Percentiles rank a stretch among this genome's conserved stretches.
phyloP scores from a whole-genome alignment of 2,888 invertebrate species.

The Laspeyria flexula region DNA sequence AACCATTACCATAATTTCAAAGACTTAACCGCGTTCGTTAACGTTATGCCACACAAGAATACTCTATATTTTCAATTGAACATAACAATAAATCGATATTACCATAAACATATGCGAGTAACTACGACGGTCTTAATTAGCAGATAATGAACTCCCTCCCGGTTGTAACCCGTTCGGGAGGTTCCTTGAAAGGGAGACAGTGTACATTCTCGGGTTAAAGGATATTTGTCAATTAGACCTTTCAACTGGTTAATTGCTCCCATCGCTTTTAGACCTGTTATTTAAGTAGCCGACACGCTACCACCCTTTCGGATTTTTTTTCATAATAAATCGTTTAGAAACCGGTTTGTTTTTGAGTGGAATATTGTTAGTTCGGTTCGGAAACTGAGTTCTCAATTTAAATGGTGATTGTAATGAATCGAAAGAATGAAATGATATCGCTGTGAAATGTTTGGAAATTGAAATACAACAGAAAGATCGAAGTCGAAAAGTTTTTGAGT shows the following conservation, averaged over 20 bases:
- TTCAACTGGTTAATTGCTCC: slow-evolving; percentile 56
- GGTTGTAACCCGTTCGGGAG: slow-evolving; percentile 13
- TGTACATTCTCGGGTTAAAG: slow-evolving; percentile 38
- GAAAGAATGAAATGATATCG: neutral
- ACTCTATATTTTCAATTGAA: slow-evolving; percentile 16
- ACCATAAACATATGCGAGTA: slow-evolving; percentile 43
- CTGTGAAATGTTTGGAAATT: too few species aligned
- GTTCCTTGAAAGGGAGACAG: slow-evolving; percentile 26
- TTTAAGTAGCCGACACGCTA: slow-evolving; percentile 44
- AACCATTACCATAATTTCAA: neutral
- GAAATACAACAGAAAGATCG: too few species aligned
- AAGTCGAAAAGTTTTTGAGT: too few species aligned
- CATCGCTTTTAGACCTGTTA: slow-evolving; percentile 47
- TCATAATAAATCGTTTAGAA: slow-evolving; percentile 5
- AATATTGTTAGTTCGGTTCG: neutral
- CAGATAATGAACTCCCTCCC: slow-evolving; percentile 57
- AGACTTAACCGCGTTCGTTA: slow-evolving; percentile 13
- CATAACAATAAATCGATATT: slow-evolving; percentile 33
- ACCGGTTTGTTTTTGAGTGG: slow-evolving; percentile 10
- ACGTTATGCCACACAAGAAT: slow-evolving; percentile 8
- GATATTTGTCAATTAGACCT: slow-evolving; percentile 61
- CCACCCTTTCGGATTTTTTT: slow-evolving; percentile 38
- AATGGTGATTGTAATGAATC: neutral
- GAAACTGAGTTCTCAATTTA: neutral
- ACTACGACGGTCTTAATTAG: slow-evolving; percentile 62